Evolutionary conservation across 2,888 invertebrate genomes (phyloP), one percentile per base, ranked within the genome.

Genomic region (Taphrorychus bicolor): DNA sequence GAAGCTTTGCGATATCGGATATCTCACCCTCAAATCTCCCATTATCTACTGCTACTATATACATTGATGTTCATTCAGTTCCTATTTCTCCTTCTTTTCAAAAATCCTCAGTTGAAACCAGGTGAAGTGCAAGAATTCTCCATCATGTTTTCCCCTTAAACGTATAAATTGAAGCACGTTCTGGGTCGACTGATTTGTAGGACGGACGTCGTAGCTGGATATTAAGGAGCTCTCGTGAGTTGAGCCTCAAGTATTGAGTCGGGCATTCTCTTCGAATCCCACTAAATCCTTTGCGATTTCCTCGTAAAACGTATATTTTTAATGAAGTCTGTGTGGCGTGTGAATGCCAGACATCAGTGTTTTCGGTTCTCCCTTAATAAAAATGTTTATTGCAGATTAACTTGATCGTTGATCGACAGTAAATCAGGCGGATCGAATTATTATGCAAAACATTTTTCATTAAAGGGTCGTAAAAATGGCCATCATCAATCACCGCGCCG

Each of bases 361-460:
- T n/a, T n/a, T n/a, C n/a, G n/a, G n/a, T n/a, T n/a, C n/a, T 32
- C 9, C 32, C 32, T 32, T 32, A 32, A 32, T 48, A 48, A 48
- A 48, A 9, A 17, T 48, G n/a, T n/a, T 48, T 21, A 52, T 52
- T 21, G 23, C 22, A 24, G 14, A 21, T 23, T 11, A 24, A 22
- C 11, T 14, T 16, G 24, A 48, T 48, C 54, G 14, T 32, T 45
- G 18, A 59, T 59, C 21, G 59, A 23, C 48, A 16, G 16, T 59
- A 48, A 11, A 59, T 59, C 59, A 59, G 22, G 22, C 17, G 51
- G 51, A 24, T 45, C 45, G 61, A 61, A 69, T 70, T 70, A 66
- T 70, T 70, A 70, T 70, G 70, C 62, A 66, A 70, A 70, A 70
- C 61, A 56, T 63, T 70, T 62, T 70, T 70, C 62, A 70, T 70